phyloP scores from a whole-genome alignment of 2,888 invertebrate species.

The Anoncus sp. region DNA sequence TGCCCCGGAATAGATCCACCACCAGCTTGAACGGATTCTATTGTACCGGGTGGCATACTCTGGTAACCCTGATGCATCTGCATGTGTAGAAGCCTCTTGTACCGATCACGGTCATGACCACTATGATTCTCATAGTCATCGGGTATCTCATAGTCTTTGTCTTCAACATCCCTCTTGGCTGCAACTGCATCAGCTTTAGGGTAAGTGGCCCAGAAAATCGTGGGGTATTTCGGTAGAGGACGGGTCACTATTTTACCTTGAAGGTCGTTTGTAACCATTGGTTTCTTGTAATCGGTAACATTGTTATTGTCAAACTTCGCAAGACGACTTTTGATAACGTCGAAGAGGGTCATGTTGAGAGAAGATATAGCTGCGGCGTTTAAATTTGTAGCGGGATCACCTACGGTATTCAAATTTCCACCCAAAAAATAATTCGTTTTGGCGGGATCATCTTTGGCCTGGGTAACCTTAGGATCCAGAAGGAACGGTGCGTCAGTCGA shows the following conservation, averaged over 20 bases:
- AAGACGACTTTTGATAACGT: conserved; percentile 76
- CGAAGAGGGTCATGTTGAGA: conserved; percentile 73
- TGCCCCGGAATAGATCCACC: conserved; percentile 78
- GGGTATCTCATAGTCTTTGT: conserved; percentile 53
- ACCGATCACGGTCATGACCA: conserved; percentile 61
- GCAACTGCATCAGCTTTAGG: conserved; percentile 56
- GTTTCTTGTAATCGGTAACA: background rate
- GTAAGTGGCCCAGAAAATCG: conserved; percentile 74
- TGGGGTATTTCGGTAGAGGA: conserved; percentile 62
- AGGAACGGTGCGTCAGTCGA: conserved; percentile 31
- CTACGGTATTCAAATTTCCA: background rate
- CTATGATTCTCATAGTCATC: conserved; percentile 26
- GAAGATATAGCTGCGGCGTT: conserved; percentile 13
- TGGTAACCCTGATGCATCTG: conserved; percentile 81
- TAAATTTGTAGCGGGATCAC: background rate
- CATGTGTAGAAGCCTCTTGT: conserved; percentile 76
- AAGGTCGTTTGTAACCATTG: conserved; percentile 1
- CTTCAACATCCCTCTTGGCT: conserved; percentile 68
- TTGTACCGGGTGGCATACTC: conserved; percentile 78
- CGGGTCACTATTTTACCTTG: conserved; percentile 57
- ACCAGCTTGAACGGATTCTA: conserved; percentile 79
- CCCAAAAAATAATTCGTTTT: conserved; percentile 1
- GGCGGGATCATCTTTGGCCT: background rate
- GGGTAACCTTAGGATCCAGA: background rate
- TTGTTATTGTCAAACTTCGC: conserved; percentile 59